Base-by-base conservation (phyloP, 2,113 vertebrate species). In the Promerops cafer region DNA sequence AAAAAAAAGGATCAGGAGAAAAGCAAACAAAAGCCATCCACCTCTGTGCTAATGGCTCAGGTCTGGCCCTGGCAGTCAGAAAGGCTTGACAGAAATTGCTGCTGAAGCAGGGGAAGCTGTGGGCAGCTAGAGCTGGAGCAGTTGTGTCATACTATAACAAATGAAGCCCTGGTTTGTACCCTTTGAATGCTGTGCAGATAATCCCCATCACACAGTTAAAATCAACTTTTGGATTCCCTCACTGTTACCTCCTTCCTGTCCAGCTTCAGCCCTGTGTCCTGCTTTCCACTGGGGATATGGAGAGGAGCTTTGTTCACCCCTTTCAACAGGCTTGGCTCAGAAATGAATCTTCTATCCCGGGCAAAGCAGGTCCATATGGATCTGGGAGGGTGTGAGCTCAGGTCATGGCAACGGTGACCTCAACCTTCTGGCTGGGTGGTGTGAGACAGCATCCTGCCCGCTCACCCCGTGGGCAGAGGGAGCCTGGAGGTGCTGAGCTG, bases 1-100 rank as follows among this genome's bases (percentile, higher is more conserved):
- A 60, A 83, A 87, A 61, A n/a, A 30, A 30, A 5, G 37, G 13
- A 69, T 71, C 37, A 57, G 81, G 64, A 68, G 49, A 75, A 93
- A 94, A 86, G 47, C 47, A 88, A 96, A 92, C 72, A 96, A 94
- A 93, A 71, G 33, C 13, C 77, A 65, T 53, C 49, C 3, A 7
- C 72, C 49, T 57, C 81, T 60, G 37, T 0, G 1, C 49, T 92
- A 88, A 89, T 64, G 88, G 52, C 45, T 71, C 68, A 64, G 49
- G 35, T 74, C 85, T 63, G 75, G 42, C 33, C 47, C 6, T 4
- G 13, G 9, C 44, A 44, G 60, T 42, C 68, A 83, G 54, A 87
- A 81, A 89, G 31, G 9, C 44, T 78, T 56, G 24, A 49, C 24
- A 75, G 44, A 89, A 88, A 94, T 49, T 49, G 49, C 39, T 93